Conservation (phyloP, 2,888 invertebrate species). For the Lacanobia oleracea region DNA sequence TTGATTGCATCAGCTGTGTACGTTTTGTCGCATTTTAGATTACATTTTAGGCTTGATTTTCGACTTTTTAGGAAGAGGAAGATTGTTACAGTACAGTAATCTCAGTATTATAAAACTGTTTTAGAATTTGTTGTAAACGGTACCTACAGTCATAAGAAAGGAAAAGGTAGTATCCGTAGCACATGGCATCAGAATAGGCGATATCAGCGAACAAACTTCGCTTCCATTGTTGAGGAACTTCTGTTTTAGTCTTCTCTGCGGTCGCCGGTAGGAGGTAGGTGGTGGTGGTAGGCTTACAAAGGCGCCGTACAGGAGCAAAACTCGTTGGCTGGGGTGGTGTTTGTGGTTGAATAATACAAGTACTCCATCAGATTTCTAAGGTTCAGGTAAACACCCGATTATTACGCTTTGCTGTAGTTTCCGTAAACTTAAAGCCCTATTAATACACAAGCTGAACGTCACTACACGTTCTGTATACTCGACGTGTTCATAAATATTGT, state of each 20-base stretch:
- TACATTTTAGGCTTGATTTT: too few relatives aligned
- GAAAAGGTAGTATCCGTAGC: background rate
- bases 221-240: slow-evolving; percentile 3
- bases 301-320: slow-evolving; percentile 62
- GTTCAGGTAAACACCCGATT: slow-evolving; percentile 50
- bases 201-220: background rate
- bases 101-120: background rate
- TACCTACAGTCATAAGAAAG: background rate
- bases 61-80: background rate
- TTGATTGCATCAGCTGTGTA: background rate
- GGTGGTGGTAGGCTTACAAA: slow-evolving; percentile 61
- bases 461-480: background rate
- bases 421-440: slow-evolving; percentile 20
- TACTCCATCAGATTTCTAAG: slow-evolving; percentile 54
- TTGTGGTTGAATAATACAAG: slow-evolving; percentile 75
- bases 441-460: slow-evolving; percentile 9
- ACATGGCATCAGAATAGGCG: background rate
- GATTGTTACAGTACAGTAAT: background rate
- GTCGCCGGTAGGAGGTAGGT: slow-evolving; percentile 26
- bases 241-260: slow-evolving; percentile 4
- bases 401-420: slow-evolving; percentile 43
- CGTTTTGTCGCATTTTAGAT: background rate
- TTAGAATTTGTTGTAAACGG: background rate
- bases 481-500: background rate
- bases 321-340: slow-evolving; percentile 58